These are phyloP conservation scores for Vicugna pacos DNA, from an alignment of 2,113 vertebrate genomes.

Conservation along the genomic window DNA sequence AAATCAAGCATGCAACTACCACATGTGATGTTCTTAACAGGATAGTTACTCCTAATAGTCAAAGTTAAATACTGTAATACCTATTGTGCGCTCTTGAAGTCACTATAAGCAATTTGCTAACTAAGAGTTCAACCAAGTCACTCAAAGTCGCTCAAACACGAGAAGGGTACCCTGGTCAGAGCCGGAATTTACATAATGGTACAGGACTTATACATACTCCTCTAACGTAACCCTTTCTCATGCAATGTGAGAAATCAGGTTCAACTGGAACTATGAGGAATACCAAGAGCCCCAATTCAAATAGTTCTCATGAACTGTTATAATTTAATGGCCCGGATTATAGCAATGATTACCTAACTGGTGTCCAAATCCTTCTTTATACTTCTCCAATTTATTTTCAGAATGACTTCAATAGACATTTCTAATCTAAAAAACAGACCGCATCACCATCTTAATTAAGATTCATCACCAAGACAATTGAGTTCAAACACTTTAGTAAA, in stretches of 20 bases:
- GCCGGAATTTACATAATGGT: not conserved
- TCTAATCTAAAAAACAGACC: not conserved
- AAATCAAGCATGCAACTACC: not conserved
- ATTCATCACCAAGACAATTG: not conserved
- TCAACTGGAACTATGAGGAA: not conserved
- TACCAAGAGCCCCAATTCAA: not conserved
- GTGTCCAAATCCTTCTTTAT: not conserved
- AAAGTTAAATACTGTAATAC: constrained; percentile 5
- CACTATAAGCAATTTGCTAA: not conserved
- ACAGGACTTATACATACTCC: not conserved
- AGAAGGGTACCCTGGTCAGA: not conserved
- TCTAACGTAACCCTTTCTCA: not conserved
- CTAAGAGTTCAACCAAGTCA: not conserved
- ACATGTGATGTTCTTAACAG: not conserved
- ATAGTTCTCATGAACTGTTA: not conserved
- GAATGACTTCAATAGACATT: not conserved
- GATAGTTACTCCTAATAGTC: not conserved
- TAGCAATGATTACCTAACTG: not conserved
- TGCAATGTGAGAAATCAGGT: not conserved
- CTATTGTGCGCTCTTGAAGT: not conserved
- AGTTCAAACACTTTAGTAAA: not conserved
- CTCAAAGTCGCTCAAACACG: not conserved
- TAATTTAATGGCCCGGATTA: not conserved
- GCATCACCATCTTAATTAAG: not conserved
- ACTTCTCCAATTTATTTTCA: not conserved